Evolutionary conservation across 64 coral and sea anemone genomes (phyloP).

Genomic region (Dendrophyllia cribrosa): DNA sequence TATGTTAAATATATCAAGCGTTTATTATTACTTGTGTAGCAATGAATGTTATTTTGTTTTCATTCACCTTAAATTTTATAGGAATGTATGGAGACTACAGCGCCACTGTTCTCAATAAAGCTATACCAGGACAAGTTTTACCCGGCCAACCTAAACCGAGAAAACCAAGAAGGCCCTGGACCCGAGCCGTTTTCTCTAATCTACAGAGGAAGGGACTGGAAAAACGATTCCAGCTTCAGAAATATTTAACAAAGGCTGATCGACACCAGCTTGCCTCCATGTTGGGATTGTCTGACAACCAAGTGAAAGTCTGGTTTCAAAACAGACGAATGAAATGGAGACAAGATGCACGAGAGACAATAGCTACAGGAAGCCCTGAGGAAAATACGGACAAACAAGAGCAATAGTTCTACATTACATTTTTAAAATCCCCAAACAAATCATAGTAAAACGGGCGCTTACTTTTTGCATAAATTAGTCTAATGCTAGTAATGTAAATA

Average conservation of each 20-base stretch:
- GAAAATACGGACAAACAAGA: conserved; percentile 20
- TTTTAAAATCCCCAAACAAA: background rate
- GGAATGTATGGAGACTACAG: conserved; percentile 14
- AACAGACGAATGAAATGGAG: conserved; percentile 82
- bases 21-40: background rate
- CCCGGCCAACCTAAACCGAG: conserved; percentile 59
- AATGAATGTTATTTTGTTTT: background rate
- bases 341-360: conserved; percentile 69
- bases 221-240: conserved; percentile 75
- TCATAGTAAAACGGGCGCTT: too few relatives aligned
- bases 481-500: too few relatives aligned
- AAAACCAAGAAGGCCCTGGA: conserved; percentile 80
- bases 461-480: too few relatives aligned
- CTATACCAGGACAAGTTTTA: conserved; percentile 19
- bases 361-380: conserved; percentile 38
- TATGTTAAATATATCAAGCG: background rate
- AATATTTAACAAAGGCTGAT: conserved; percentile 83
- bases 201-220: conserved; percentile 81
- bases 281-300: conserved; percentile 73
- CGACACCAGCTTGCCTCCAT: conserved; percentile 75
- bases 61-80: background rate
- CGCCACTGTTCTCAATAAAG: conserved; percentile 34
- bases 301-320: conserved; percentile 83
- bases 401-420: background rate
- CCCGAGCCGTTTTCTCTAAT: conserved; percentile 75